Evolutionary conservation across 1,140 invertebrate genomes (phyloP).

Genomic region (Brachionus asplanchnoidis): DNA sequence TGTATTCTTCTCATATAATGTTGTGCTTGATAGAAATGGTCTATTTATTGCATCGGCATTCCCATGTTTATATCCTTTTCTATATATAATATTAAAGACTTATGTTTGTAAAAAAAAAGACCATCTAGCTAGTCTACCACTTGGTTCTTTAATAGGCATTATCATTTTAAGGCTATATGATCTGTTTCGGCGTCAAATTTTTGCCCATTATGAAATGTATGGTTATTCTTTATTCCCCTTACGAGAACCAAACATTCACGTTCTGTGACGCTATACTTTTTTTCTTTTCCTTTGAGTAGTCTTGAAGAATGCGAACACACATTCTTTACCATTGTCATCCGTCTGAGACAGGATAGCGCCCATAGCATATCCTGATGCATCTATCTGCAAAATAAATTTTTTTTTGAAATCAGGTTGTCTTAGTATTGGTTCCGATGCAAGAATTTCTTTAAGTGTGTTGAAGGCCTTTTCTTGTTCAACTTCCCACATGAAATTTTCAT

Average conservation of each 20-base stretch:
- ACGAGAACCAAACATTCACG: background rate
- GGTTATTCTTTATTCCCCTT: background rate
- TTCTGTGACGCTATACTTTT: background rate
- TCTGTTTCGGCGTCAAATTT: slow-evolving; percentile 29
- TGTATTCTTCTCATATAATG: no score
- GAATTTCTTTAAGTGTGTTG: background rate
- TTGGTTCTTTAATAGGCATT: slow-evolving; percentile 51
- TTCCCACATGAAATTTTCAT: slow-evolving; percentile 45
- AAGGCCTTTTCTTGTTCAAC: background rate
- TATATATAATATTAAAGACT: slow-evolving; percentile 41
- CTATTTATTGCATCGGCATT: no score
- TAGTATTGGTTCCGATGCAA: background rate
- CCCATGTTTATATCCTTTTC: background rate
- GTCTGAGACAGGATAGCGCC: slow-evolving; percentile 15
- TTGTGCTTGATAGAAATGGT: no score
- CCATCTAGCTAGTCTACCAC: slow-evolving; percentile 49
- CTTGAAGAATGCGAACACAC: background rate
- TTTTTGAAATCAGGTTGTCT: background rate
- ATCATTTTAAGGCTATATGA: background rate
- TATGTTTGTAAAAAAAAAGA: background rate
- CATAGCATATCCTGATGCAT: background rate
- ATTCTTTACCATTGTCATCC: slow-evolving; percentile 15
- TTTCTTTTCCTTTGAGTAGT: background rate
- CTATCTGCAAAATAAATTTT: background rate
- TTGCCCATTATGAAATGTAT: background rate